Conservation (phyloP, 2,797 vertebrate species). For the Phrynocephalus forsythii region DNA sequence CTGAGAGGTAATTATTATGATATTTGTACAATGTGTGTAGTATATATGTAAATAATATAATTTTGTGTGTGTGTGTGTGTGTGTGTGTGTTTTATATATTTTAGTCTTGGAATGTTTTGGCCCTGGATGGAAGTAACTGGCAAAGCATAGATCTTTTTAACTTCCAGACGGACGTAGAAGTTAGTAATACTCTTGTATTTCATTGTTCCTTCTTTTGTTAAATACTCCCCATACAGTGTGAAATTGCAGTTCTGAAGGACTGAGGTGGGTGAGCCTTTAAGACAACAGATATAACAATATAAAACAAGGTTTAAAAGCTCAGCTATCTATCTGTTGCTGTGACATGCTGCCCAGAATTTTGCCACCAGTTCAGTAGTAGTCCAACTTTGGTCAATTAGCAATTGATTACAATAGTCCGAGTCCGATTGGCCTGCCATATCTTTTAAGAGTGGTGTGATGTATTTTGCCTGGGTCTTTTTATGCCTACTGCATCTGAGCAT, state of each 20-base stretch:
- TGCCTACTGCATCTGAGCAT: no score
- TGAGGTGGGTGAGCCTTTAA: background rate
- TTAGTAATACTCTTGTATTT: conserved; percentile 70
- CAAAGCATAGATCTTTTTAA: conserved; percentile 97
- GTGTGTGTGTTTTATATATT: conserved; percentile 33
- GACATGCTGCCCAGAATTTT: no score
- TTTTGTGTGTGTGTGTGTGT: background rate
- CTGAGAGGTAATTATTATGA: no score
- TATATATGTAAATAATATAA: background rate
- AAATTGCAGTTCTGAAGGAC: background rate
- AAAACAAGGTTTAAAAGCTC: no score
- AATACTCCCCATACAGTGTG: background rate
- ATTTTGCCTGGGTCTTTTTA: no score
- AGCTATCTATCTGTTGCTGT: no score
- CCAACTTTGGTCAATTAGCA: no score
- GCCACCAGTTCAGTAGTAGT: no score
- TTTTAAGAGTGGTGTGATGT: no score
- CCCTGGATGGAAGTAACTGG: conserved; percentile 97
- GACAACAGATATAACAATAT: no score
- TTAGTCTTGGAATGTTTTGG: conserved; percentile 95
- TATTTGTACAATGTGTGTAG: background rate
- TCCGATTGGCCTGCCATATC: no score
- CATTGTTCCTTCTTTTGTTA: background rate
- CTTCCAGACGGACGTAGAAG: conserved; percentile 97
- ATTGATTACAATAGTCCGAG: no score